These are phyloP conservation scores for Clitarchus hookeri DNA, from an alignment of 2,888 invertebrate genomes.

Conservation along the genomic window DNA sequence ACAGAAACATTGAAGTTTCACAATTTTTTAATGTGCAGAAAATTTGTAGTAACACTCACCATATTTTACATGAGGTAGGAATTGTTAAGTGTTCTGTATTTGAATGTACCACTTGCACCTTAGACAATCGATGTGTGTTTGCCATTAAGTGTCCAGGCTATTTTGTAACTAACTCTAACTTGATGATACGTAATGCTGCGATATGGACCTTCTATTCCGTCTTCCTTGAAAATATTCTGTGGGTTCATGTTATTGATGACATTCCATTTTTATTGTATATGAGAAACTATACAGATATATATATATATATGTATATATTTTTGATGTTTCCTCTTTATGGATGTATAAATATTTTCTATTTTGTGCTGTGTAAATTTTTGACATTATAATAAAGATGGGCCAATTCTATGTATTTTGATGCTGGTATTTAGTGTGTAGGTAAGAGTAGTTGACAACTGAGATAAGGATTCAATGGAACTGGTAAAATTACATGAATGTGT, in stretches of 20 bases:
- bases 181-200: not conserved
- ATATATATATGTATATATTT: not conserved
- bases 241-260: not conserved
- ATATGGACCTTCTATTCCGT: not conserved
- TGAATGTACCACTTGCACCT: not conserved
- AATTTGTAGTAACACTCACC: not conserved
- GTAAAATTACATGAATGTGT: too few species aligned
- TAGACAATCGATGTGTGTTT: not conserved
- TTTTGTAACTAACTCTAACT: not conserved
- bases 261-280: not conserved
- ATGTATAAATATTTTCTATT: not conserved
- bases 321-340: not conserved
- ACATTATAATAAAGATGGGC: not conserved
- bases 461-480: too few species aligned
- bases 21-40: not conserved
- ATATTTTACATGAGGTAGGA: not conserved
- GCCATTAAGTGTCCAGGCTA: not conserved
- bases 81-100: not conserved
- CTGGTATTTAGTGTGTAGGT: too few species aligned
- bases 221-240: conserved; percentile 2
- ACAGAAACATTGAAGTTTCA: not conserved
- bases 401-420: not conserved
- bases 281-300: not conserved
- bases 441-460: too few species aligned
- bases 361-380: not conserved